Evolutionary conservation across 2,888 invertebrate genomes (phyloP).

Genomic region (Agrilus mali): DNA sequence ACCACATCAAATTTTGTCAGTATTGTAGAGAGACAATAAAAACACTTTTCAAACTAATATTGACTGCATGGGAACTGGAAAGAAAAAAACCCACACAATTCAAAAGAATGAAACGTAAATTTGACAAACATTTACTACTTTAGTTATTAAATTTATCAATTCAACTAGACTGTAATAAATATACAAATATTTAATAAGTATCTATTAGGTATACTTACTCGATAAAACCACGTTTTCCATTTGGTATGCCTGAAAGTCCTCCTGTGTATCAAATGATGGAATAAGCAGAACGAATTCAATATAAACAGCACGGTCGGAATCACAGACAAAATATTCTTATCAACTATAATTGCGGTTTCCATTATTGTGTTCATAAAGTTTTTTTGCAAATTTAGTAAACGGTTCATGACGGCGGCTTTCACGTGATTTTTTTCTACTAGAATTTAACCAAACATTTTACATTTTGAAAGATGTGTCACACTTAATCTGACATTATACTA

Average conservation of each 20-base stretch:
- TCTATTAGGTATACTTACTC: constrained; percentile 11
- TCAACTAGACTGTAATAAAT: not conserved
- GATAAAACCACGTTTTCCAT: constrained; percentile 7
- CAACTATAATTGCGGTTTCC: constrained; percentile 5
- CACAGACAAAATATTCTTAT: constrained; percentile 8
- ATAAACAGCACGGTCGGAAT: constrained; percentile 12
- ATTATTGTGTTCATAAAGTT: not conserved
- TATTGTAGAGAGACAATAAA: no score
- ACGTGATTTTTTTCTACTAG: no score
- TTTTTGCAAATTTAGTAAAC: not conserved
- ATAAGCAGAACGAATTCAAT: constrained; percentile 8
- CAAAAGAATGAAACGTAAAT: no score
- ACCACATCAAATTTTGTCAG: no score
- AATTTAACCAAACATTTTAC: no score
- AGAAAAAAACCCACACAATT: no score
- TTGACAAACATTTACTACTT: no score
- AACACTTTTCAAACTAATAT: no score
- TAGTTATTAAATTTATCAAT: not conserved
- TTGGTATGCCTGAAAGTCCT: constrained; percentile 8
- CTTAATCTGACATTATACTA: no score
- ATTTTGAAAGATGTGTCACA: no score
- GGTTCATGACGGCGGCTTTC: not conserved
- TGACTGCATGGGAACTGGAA: no score
- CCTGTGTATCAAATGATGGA: constrained; percentile 10
- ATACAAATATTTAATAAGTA: not conserved